Base-by-base conservation (phyloP, 2,797 vertebrate species). In the Nannoperca australis region DNA sequence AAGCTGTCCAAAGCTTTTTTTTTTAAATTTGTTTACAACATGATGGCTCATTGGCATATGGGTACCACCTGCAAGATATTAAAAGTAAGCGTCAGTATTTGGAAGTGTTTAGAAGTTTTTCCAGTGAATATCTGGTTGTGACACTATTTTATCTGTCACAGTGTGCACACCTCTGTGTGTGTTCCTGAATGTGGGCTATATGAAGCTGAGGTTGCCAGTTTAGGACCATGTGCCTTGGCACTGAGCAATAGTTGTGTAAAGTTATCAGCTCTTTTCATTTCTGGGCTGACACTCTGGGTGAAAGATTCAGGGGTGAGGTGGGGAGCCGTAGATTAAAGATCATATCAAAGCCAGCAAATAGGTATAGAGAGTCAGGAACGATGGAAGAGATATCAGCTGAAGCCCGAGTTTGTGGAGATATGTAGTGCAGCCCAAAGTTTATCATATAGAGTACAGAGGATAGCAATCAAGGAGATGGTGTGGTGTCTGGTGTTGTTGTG, bases 251-350 rank as follows among this genome's bases (percentile, higher is more conserved):
- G 82, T 67, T 38, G 62, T 75, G 85, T 79, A 79, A 76, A 89
- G 80, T 90, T 90, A 91, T 91, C 79, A 79, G 81, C 80, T 70
- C 77, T 73, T 86, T 78, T 87, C 83, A 78, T 86, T 90, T 85
- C 75, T 76, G 69, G 27, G 55, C 82, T 88, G 85, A 88, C 85
- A 79, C 76, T 73, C 67, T 8, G 56, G 82, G 74, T 88, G 88
- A 88, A 87, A 83, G 86, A 93, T 92, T 90, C 60, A 22, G 80
- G 85, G 83, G 76, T 75, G 82, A 83, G 85, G 83, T 87, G 81
- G 76, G 81, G 82, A 83, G 86, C 64, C 70, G 34, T 76, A 88
- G 89, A 93, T 94, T 94, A 92, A 93, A 94, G 93, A 95, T 95
- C 53, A 67, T 93, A 95, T 95, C 94, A 85, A 85, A 87, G 88